These are phyloP conservation scores for Microdon myrmicae DNA, from an alignment of 2,888 invertebrate genomes.

Conservation along the genomic window DNA sequence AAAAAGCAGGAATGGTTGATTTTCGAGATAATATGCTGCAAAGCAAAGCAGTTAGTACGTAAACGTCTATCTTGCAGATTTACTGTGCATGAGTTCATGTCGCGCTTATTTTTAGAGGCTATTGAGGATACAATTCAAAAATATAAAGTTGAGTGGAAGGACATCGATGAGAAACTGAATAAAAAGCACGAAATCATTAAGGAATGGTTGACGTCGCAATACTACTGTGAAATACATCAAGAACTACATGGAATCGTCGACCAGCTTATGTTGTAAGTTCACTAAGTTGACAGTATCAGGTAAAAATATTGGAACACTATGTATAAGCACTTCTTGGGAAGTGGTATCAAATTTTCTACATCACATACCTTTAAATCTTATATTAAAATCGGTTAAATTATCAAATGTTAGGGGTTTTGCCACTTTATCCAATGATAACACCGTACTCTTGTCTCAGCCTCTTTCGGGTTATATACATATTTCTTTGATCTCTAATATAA, in stretches of 20 bases:
- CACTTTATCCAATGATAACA: too few species aligned
- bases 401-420: too few species aligned
- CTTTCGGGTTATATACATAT: too few species aligned
- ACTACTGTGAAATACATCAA: constrained; percentile 68
- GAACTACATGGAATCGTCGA: constrained; percentile 70
- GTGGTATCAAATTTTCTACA: too few species aligned
- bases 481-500: too few species aligned
- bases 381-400: too few species aligned
- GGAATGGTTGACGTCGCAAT: constrained; percentile 66
- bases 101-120: constrained; percentile 39
- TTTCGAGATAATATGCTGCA: constrained; percentile 54
- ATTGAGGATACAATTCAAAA: constrained; percentile 58
- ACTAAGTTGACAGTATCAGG: neutral
- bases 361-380: too few species aligned
- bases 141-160: constrained; percentile 61
- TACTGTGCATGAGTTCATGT: neutral
- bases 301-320: neutral
- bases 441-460: too few species aligned
- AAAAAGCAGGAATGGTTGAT: constrained; percentile 57
- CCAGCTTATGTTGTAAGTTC: constrained; percentile 63
- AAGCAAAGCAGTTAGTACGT: constrained; percentile 58
- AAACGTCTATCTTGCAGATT: neutral
- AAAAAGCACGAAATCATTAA: constrained; percentile 60
- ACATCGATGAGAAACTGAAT: constrained; percentile 63
- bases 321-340: too few species aligned